These are phyloP conservation scores for Esox masquinongy DNA, from an alignment of 2,797 vertebrate species.

Conservation along the genomic window DNA sequence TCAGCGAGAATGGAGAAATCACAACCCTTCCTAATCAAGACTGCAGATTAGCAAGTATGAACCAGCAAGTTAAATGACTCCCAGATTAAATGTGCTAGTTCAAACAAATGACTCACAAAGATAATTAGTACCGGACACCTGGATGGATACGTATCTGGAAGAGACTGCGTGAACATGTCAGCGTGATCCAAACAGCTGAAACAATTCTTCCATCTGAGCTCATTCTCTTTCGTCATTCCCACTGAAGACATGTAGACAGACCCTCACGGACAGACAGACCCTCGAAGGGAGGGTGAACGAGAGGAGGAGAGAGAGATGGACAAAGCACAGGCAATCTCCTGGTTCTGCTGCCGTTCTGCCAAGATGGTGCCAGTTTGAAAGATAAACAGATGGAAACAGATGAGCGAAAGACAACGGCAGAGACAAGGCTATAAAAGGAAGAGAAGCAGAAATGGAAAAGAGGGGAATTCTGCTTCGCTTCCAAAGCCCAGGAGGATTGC, in stretches of 20 bases:
- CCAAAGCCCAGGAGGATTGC: conserved; percentile 37
- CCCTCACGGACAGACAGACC: conserved; percentile 28
- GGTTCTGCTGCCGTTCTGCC: conserved; percentile 15
- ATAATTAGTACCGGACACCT: conserved; percentile 35
- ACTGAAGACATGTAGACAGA: conserved; percentile 51
- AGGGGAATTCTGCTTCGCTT: conserved; percentile 20
- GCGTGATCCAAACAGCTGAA: conserved; percentile 59
- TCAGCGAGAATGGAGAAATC: not conserved
- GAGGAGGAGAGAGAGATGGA: conserved; percentile 19
- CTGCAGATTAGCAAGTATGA: conserved; percentile 12
- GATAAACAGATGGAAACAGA: conserved; percentile 22
- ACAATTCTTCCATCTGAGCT: conserved; percentile 65
- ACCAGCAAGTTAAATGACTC: not conserved
- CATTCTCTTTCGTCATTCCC: conserved; percentile 50
- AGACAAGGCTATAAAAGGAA: conserved; percentile 70
- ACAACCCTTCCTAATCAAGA: not conserved
- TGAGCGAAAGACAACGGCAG: conserved; percentile 42
- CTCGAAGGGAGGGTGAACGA: conserved; percentile 3
- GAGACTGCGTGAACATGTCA: not conserved
- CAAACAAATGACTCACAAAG: conserved; percentile 35
- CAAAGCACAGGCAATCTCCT: not conserved
- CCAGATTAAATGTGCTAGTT: conserved; percentile 25
- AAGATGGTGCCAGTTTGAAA: conserved; percentile 16
- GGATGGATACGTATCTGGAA: conserved; percentile 12
- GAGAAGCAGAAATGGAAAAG: conserved; percentile 16